Evolutionary conservation across 2,113 vertebrate genomes (phyloP).

Genomic region (Neotoma lepida): DNA sequence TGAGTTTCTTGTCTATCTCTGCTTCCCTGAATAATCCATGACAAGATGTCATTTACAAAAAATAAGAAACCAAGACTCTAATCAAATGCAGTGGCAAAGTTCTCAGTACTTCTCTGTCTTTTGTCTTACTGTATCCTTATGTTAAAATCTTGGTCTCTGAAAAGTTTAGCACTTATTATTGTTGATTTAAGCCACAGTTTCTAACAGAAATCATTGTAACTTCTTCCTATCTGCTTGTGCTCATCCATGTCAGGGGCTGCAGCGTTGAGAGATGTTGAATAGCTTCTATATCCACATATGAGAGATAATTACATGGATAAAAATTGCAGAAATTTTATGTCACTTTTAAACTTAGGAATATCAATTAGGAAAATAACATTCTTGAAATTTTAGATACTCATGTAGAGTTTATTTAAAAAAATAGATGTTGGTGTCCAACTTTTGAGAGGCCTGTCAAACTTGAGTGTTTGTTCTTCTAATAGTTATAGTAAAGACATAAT

Average conservation of each 20-base stretch:
- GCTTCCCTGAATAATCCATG: neutral
- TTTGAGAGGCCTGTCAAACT: neutral
- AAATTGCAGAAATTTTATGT: neutral
- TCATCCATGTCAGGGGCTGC: neutral
- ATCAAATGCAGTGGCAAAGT: neutral
- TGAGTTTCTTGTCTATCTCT: rapidly evolving
- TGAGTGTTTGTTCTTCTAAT: neutral
- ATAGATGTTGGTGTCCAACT: neutral
- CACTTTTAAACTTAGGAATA: neutral
- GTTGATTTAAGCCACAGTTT: neutral
- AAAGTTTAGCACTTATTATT: neutral
- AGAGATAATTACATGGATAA: neutral
- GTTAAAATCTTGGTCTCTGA: neutral
- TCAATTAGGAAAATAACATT: neutral
- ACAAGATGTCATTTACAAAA: neutral
- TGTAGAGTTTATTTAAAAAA: neutral
- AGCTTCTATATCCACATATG: neutral
- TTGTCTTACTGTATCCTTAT: neutral
- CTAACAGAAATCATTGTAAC: neutral
- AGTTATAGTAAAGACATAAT: neutral
- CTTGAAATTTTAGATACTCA: neutral
- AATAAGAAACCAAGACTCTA: neutral
- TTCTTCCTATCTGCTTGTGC: neutral
- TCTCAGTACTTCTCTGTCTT: neutral
- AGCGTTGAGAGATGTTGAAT: neutral